Evolutionary conservation across 1,140 invertebrate genomes (phyloP), one percentile per base, ranked within the genome.

Genomic region (Daktulosphaira vitifoliae): DNA sequence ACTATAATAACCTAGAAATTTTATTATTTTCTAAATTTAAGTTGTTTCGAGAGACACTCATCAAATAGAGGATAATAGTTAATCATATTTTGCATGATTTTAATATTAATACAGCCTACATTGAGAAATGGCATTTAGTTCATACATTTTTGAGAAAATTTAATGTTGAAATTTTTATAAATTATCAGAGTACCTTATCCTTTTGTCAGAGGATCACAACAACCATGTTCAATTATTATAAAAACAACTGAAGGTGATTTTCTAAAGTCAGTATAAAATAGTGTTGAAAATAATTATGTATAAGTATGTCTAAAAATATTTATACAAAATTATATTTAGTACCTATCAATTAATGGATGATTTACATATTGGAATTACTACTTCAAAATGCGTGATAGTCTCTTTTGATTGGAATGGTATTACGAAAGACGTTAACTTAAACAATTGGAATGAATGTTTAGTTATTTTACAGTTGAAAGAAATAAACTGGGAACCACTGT

Each of bases 161-260:
- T n/a, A 15, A 16, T 39, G 67, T 72, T 76, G 69, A 71, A n/a
- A n/a, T n/a, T n/a, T n/a, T n/a, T n/a, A n/a, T n/a, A n/a, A n/a
- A 46, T 72, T 80, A 75, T 66, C 73, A 84, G 83, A 72, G 76
- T 90, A 68, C 86, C 87, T 65, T 88, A 85, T 78, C 87, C 87
- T 26, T 88, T 90, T 75, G 81, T 84, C 38, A 78, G 83, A 73
- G 86, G 86, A 48, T 81, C 80, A 54, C 83, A 87, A 70, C 79
- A 84, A 75, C 82, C 84, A 53, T 85, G 84, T 71, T 80, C 84
- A 18, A 80, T 90, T 68, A 80, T 89, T 13, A 83, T 90, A 69
- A 86, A 86, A 74, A 87, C 88, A 59, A 89, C 88, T 13, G 79
- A 79, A 68, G 87, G 87, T 51, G 85, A 88, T 78, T 90, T 90